Evolutionary conservation across 2,888 invertebrate genomes (phyloP), one percentile per base, ranked within the genome.

Genomic region (Zaprionus obscuricornis): DNA sequence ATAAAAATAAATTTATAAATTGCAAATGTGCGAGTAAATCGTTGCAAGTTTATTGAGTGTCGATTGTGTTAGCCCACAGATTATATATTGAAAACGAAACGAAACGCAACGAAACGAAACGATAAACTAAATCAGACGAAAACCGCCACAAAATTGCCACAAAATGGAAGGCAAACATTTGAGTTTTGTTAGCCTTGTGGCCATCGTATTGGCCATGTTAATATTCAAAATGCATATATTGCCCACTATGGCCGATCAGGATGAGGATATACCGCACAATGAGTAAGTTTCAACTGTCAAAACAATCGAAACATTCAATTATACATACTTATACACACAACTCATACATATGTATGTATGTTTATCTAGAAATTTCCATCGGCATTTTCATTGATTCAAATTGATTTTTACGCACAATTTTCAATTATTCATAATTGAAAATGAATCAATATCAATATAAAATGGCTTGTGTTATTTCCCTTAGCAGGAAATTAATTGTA

Each of bases 211-310:
- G 65, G 79, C 84, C 54, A 62, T 88, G 59, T 84, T 89, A 52
- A 70, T 79, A 70, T 76, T 88, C 47, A 83, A 88, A 79, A 73
- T 83, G 67, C 85, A 87, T 66, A 82, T 86, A 62, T 73, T 78
- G 37, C 69, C 68, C 60, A 87, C 87, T 62, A 63, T 71, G 58
- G 89, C 85, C 36, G 96, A 96, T 91, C 96, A 96, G 91, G 95
- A 96, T 88, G 96, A 96, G 92, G 96, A 96, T 90, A 96, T 96
- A 89, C 96, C 96, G 60, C 96, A 96, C 91, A 95, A 95, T 91
- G 96, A 96, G 96, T 96, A 92, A 95, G 96, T 92, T 31, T 5
- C 7, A 29, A 10, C 13, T 17, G 7, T 22, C 4, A 5, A 5
- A 3, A 13, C 3, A 34, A 8, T n/a, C 13, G 10, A 6, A 7